Percentiles rank a stretch among this genome's conserved stretches.
Conservation (phyloP, 2,797 vertebrate species). For the Pelodytes ibericus region DNA sequence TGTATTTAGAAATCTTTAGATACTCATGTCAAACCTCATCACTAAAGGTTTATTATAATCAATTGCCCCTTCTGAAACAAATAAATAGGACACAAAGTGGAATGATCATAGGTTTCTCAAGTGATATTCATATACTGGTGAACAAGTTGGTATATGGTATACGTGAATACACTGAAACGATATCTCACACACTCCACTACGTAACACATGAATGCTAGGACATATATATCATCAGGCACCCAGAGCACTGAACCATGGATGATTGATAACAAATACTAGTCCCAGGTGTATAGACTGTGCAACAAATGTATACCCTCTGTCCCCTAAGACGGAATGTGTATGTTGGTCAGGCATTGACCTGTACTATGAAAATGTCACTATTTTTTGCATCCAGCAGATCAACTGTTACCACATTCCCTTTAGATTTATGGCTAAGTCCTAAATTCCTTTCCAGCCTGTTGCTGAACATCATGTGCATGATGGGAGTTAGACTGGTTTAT, state of each 20-base stretch:
- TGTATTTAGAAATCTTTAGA: no score
- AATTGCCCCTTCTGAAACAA: no score
- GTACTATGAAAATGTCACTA: slow-evolving; percentile 13
- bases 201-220: slow-evolving; percentile 35
- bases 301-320: slow-evolving; percentile 32
- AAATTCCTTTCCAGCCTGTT: no score
- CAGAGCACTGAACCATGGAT: slow-evolving; percentile 13
- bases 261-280: slow-evolving; percentile 21
- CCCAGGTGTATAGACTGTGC: slow-evolving; percentile 30
- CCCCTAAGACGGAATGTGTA: slow-evolving; percentile 18
- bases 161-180: slow-evolving; percentile 6
- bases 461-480: no score
- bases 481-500: no score
- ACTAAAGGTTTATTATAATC: background rate
- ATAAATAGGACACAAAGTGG: background rate
- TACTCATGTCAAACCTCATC: background rate
- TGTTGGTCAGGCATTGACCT: slow-evolving; percentile 35
- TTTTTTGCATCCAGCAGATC: slow-evolving; percentile 15
- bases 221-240: slow-evolving; percentile 31
- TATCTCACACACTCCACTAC: slow-evolving; percentile 14
- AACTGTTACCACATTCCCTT: background rate
- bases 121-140: background rate
- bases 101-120: background rate
- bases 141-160: background rate
- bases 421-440: background rate